Conservation (phyloP, 2,113 vertebrate genomes). For the Lathamus discolor region DNA sequence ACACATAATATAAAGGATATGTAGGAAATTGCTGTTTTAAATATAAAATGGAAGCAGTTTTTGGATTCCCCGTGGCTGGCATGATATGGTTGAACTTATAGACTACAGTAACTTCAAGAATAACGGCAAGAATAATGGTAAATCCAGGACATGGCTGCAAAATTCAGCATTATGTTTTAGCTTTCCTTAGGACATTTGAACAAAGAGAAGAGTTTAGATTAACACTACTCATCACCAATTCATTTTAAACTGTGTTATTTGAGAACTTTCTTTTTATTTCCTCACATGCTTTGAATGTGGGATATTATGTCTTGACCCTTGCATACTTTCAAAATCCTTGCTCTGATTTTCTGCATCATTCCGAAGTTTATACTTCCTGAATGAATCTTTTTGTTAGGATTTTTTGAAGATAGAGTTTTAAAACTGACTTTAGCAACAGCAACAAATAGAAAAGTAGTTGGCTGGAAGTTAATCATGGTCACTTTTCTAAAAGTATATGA, state of each 20-base stretch:
- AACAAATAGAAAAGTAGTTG: not conserved
- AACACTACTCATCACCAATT: not conserved
- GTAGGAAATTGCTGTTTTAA: not conserved
- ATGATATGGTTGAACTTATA: not conserved
- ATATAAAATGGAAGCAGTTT: not conserved
- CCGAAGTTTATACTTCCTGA: not conserved
- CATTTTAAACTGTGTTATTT: not conserved
- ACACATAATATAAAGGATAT: not conserved
- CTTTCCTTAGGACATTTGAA: not conserved
- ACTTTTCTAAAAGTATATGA: not conserved
- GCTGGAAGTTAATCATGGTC: not conserved
- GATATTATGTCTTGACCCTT: not conserved
- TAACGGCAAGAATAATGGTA: not conserved
- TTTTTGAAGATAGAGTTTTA: not conserved
- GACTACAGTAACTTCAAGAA: not conserved
- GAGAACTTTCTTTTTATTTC: not conserved
- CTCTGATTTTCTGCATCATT: not conserved
- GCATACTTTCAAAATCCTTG: not conserved
- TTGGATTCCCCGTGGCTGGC: not conserved
- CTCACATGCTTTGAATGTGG: not conserved
- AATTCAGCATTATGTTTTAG: not conserved
- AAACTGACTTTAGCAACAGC: not conserved
- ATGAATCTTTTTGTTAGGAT: not conserved
- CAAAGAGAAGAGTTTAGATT: not conserved
- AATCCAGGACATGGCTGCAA: not conserved